Evolutionary conservation across 2,113 vertebrate species (phyloP), one percentile per base, ranked within the genome.

Genomic region (Strigops habroptila): DNA sequence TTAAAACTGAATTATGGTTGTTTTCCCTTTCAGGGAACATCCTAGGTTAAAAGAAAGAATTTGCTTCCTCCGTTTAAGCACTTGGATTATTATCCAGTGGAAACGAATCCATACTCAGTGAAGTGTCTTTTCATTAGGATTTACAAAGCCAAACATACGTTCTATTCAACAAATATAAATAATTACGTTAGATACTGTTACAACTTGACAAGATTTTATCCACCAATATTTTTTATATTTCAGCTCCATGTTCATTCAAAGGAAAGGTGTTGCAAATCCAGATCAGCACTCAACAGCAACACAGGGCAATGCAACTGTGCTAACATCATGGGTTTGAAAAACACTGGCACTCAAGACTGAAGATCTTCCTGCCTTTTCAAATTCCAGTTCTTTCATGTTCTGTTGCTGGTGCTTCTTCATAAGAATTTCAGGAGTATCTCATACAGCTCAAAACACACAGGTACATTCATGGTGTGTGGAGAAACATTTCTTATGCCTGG

Each of bases 391-490:
- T 48, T 67, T 43, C 4, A 8, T 12, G 4, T 52, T 13, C 46
- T 41, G 2, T 18, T 68, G 48, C 22, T 49, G 31, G n/a, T 71
- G 55, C 44, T 73, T 53, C 39, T 39, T 60, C 48, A 17, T 25
- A 28, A 84, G 57, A 57, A 68, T n/a, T 86, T 80, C 48, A 64
- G 43, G 31, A 92, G 19, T 7, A 15, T 53, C 43, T 59, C 37
- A 33, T 5, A 30, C 10, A 53, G 31, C 28, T 30, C 35, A 53
- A 68, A 76, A 63, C 23, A 33, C 31, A 39, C 5, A 18, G 3
- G 16, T 11, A 46, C 8, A 3, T 10, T 76, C 22, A 22, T 2
- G 2, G 1, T 2, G 3, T 7, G 17, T 35, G 33, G 43, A 53
- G n/a, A 84, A 73, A 62, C 44, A 84, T 24, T 82, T 41, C 17